Base-by-base conservation (phyloP, 2,113 vertebrate species). In the Cettia cetti region DNA sequence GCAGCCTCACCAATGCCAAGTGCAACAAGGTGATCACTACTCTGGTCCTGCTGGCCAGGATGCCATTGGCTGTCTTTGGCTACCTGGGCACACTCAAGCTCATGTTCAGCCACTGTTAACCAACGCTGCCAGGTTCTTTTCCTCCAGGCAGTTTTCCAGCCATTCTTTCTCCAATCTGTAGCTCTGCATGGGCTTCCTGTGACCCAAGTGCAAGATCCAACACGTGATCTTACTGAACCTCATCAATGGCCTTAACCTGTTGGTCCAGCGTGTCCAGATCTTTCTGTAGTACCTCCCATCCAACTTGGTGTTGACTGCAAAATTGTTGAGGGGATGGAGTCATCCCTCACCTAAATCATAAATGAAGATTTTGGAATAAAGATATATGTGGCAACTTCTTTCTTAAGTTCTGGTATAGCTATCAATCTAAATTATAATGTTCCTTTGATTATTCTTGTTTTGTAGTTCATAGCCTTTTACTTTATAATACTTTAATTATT, bases 91-190 rank as follows among this genome's bases (percentile, higher is more conserved):
- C 45, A 17, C 3, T 21, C 30, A 15, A 23, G 54, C 11, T 60
- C 9, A 9, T 6, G 21, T 47, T 61, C n/a, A 47, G 28, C 17
- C 0, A 0, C n/a, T 60, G 9, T 10, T 60, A 3, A 47, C 21
- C 21, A 56, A 10, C 47, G 40, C 8, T 0, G 2, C 35, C 26
- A 31, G 11, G 18, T 40, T 39, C 61, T 54, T 82, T 60, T n/a
- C 53, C 54, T 22, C 24, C 24, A 18, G 9, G 30, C 2, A 61
- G 24, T 30, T 47, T 54, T 40, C 26, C n/a, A 47, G 13, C 3
- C 17, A 7, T 39, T 27, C 30, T 35, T 10, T 30, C 17, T 40
- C 10, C 8, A 7, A 9, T 15, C 24, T 54, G 30, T 19, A 35
- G 3, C 20, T 40, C 24, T 52, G 11, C 16, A 22, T 22, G 30